A percentile compares a stretch with the other conserved stretches of the same genome.
Conservation (phyloP, 1,140 invertebrate species). For the Bombus difficillimus region DNA sequence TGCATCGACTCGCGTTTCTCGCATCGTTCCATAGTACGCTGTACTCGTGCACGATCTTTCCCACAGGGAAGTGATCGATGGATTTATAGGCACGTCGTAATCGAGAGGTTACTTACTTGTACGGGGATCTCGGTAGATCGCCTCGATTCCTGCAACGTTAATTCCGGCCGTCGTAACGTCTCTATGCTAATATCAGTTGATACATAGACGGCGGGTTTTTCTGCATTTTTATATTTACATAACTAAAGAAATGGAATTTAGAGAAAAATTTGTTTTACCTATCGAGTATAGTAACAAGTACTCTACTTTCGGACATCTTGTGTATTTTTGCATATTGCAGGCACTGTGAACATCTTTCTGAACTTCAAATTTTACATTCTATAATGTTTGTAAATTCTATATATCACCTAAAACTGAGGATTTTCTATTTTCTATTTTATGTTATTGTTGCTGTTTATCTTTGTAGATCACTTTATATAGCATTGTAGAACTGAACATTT, state of each 20-base stretch:
- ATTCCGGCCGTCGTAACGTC: not conserved
- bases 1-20: constrained; percentile 67
- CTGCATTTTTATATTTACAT: no score
- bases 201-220: no score
- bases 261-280: no score
- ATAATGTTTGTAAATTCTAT: not conserved
- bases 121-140: not conserved
- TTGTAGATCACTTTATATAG: not conserved
- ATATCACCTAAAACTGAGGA: not conserved
- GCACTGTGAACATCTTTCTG: no score
- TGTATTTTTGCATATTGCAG: no score
- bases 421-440: not conserved
- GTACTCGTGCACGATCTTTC: constrained; percentile 21
- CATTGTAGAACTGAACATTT: not conserved
- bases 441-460: not conserved
- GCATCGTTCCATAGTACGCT: not conserved
- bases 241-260: no score
- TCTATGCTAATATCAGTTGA: not conserved
- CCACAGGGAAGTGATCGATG: constrained; percentile 34
- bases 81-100: constrained; percentile 36
- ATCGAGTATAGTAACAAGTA: no score
- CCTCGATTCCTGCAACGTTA: not conserved
- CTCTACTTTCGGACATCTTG: no score
- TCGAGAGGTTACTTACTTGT: not conserved
- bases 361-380: no score